A percentile compares a stretch with the other conserved stretches of the same genome.
These are phyloP conservation scores for Gryon sp. DNA, from an alignment of 1,140 invertebrate species.

Conservation along the genomic window DNA sequence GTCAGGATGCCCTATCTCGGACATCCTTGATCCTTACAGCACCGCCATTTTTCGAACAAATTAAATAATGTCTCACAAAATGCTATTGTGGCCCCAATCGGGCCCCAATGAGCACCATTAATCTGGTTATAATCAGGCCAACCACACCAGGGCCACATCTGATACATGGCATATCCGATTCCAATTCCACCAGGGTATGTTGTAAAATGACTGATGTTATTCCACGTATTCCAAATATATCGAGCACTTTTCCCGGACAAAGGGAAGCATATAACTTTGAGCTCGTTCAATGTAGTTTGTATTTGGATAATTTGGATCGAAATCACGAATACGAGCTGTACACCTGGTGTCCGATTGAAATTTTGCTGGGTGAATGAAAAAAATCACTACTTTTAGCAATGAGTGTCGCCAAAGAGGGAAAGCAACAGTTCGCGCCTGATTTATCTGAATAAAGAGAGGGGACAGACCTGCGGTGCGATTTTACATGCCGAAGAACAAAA, in stretches of 20 bases:
- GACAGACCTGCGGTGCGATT: conserved; percentile 23
- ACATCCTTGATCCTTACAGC: too few relatives aligned
- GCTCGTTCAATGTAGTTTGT: conserved; percentile 62
- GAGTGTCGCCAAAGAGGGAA: too few relatives aligned
- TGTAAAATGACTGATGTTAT: neutral
- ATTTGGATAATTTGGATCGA: conserved; percentile 65
- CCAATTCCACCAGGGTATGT: too few relatives aligned
- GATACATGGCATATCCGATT: too few relatives aligned
- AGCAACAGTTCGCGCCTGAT: conserved; percentile 38
- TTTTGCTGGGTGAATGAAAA: conserved; percentile 46
- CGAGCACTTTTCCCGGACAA: conserved; percentile 8
- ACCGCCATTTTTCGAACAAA: too few relatives aligned
- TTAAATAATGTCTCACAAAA: too few relatives aligned
- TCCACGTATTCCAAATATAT: conserved; percentile 4
- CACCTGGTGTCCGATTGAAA: conserved; percentile 63
- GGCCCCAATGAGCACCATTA: too few relatives aligned
- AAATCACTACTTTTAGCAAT: conserved; percentile 50
- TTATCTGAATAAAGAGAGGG: conserved; percentile 48
- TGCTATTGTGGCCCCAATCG: too few relatives aligned
- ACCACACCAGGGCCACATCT: too few relatives aligned
- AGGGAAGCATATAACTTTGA: conserved; percentile 11
- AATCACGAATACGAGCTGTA: conserved; percentile 48
- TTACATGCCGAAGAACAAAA: conserved; percentile 60
- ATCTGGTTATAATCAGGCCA: too few relatives aligned
- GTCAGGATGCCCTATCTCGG: too few relatives aligned